phyloP scores from a whole-genome alignment of 2,113 vertebrate genomes.

The Corvus moneduloides region DNA sequence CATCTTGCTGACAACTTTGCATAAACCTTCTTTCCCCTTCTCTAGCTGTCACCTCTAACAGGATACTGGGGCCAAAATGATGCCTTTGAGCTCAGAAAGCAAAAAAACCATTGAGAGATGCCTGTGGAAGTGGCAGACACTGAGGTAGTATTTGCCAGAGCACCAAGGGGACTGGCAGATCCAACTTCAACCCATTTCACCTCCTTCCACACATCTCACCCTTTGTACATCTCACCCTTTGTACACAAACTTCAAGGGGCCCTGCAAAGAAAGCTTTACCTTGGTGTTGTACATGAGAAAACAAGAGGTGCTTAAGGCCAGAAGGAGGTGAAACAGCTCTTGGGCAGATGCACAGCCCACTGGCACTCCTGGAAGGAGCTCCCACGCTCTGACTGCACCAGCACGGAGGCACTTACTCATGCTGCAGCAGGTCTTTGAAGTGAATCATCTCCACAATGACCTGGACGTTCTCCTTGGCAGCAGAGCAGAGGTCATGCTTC shows the following conservation, averaged over 20 bases:
- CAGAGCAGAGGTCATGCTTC: constrained; percentile 93
- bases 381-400: constrained; percentile 53
- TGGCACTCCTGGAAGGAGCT: constrained; percentile 63
- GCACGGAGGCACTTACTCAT: constrained; percentile 83
- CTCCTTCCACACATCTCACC: not conserved
- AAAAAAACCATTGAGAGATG: not conserved
- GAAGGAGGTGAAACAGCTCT: constrained; percentile 11
- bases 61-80: not conserved
- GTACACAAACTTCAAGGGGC: not conserved
- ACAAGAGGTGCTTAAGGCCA: not conserved
- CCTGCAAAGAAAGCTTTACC: not conserved
- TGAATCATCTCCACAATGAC: constrained; percentile 99
- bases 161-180: not conserved
- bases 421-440: constrained; percentile 95
- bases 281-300: not conserved
- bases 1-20: constrained; percentile 37
- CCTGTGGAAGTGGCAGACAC: not conserved
- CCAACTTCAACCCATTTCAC: not conserved
- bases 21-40: not conserved
- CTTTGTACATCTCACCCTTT: not conserved
- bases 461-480: constrained; percentile 91
- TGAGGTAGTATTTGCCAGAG: not conserved
- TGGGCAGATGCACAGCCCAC: constrained; percentile 28
- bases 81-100: constrained; percentile 16
- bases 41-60: constrained; percentile 5